Evolutionary conservation across 2,797 vertebrate species (phyloP).

Genomic region (Limnodromus scolopaceus): DNA sequence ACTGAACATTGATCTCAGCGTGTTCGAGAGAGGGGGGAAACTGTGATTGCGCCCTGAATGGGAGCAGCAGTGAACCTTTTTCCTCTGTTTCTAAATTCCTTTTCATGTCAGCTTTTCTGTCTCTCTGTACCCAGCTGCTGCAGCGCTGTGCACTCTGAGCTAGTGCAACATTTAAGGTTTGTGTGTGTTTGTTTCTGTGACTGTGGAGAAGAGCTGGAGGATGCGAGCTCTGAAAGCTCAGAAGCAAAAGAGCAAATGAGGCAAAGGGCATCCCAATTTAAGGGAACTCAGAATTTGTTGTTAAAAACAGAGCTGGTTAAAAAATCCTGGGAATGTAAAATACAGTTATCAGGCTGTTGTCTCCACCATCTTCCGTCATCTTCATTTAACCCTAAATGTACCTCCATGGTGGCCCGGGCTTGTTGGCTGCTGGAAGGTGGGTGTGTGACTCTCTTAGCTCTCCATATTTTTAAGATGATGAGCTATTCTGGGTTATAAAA

Average conservation of each 20-base stretch:
- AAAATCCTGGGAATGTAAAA: background rate
- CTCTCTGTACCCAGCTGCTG: slow-evolving; percentile 41
- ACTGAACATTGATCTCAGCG: slow-evolving; percentile 6
- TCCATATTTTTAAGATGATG: background rate
- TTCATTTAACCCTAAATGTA: background rate
- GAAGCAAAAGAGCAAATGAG: slow-evolving; percentile 11
- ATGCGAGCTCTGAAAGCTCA: background rate
- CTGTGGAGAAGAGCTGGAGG: background rate
- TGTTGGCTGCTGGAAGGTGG: background rate
- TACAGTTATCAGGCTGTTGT: background rate
- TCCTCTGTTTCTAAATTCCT: slow-evolving; percentile 33
- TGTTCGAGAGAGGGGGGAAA: background rate
- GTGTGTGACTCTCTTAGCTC: background rate
- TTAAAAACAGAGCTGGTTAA: background rate
- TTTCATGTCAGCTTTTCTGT: slow-evolving; percentile 38
- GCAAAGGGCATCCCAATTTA: background rate
- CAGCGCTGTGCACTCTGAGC: slow-evolving; percentile 17
- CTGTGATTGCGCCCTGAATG: background rate
- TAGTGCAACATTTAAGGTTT: background rate
- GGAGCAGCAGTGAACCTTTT: slow-evolving; percentile 20
- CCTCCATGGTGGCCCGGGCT: background rate
- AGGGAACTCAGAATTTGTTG: background rate
- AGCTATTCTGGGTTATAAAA: background rate
- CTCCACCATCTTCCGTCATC: background rate
- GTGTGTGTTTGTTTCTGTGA: background rate